Base-by-base conservation (phyloP, 2,113 vertebrate genomes). In the Ageneiosus marmoratus region DNA sequence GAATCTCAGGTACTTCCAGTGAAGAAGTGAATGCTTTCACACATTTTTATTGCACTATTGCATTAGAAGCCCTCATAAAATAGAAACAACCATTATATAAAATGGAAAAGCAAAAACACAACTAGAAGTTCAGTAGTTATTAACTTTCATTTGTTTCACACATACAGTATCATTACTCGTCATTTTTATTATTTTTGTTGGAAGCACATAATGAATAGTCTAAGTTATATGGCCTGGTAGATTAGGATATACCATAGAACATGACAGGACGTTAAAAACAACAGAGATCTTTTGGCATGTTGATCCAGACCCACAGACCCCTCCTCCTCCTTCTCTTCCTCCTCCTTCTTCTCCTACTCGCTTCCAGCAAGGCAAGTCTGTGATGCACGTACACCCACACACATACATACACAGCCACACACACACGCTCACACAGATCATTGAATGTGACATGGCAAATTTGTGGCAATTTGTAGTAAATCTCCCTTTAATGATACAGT, bases 391-490 rank as follows among this genome's bases (percentile, higher is more conserved):
- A 83, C 80, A 82, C 34, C 70, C 67, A 50, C 48, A 65, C 83
- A 75, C 73, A 50, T n/a, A 62, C 80, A 55, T 62, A 70, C 78
- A 60, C 78, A 44, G 80, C 27, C 50, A 62, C 65, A 73, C 63
- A 53, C 63, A 82, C 76, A 79, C 60, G 58, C 74, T 6, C 27
- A 73, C 93, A 92, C 94, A 94, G 93, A 92, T 96, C 95, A 97
- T 97, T 97, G 96, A 95, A 97, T 95, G 95, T 97, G 96, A 97
- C 96, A 96, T 94, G 94, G 93, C 93, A 95, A 97, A 97, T 97
- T 96, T 96, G 94, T 94, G 95, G 95, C 96, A 96, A 97, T 97
- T 97, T 97, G 95, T 95, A 93, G 94, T 95, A 96, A 97, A 97
- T 97, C 95, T 96, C 93, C 92, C 95, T 96, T 96, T 97, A 97